phyloP scores from a whole-genome alignment of 1,140 invertebrate genomes.

The Microvelia longipes region DNA sequence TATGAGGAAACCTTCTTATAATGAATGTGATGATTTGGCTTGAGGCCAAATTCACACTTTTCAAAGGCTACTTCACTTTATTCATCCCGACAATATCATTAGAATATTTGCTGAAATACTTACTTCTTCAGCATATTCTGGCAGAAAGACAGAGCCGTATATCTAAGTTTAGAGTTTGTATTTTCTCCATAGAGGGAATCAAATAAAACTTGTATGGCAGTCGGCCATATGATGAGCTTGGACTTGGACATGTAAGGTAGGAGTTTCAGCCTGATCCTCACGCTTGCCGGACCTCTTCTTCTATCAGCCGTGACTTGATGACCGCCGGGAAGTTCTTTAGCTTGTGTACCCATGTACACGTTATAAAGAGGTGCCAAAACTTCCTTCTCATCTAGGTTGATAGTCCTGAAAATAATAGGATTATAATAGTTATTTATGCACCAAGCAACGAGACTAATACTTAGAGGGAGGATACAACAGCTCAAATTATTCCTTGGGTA shows the following conservation, averaged over 20 bases:
- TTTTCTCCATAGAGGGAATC: slow-evolving; percentile 70
- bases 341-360: slow-evolving; percentile 53
- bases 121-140: slow-evolving; percentile 49
- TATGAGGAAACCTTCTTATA: too few species aligned
- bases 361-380: slow-evolving; percentile 57
- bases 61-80: too few species aligned
- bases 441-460: too few species aligned
- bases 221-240: slow-evolving; percentile 57
- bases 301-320: slow-evolving; percentile 39
- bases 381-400: slow-evolving; percentile 56
- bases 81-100: too few species aligned
- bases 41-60: too few species aligned
- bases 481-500: too few species aligned
- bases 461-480: too few species aligned
- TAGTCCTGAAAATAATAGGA: slow-evolving; percentile 33
- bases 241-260: slow-evolving; percentile 69
- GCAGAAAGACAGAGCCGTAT: slow-evolving; percentile 63
- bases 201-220: slow-evolving; percentile 71
- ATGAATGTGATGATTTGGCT: too few species aligned
- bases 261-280: slow-evolving; percentile 66
- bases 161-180: slow-evolving; percentile 66
- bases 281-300: slow-evolving; percentile 54
- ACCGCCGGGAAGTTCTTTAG: slow-evolving; percentile 18
- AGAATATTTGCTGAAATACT: too few species aligned
- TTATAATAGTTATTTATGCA: background rate